Percentiles rank a stretch among this genome's conserved stretches.
Conservation (phyloP, 2,888 invertebrate genomes). For the Nymphalis polychloros region DNA sequence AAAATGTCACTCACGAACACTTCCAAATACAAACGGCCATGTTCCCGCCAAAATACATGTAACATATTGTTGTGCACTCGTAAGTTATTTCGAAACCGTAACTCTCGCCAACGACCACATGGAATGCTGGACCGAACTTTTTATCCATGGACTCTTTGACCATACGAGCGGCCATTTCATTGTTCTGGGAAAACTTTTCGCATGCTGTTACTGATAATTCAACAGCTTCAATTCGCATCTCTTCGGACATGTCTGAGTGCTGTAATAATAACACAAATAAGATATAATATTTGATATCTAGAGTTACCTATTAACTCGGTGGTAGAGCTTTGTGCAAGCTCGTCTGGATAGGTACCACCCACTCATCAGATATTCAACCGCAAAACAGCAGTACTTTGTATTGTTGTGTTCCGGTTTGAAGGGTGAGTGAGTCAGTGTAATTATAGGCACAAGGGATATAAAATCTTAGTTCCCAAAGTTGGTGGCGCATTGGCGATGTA, state of each 20-base stretch:
- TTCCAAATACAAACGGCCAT: constrained; percentile 95
- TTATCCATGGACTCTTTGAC: constrained; percentile 98
- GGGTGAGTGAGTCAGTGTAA: too few species aligned
- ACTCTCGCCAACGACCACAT: constrained; percentile 97
- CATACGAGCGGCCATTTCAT: constrained; percentile 94
- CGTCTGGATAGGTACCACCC: too few species aligned
- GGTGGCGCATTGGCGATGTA: too few species aligned
- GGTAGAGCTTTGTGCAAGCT: too few species aligned
- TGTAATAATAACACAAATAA: constrained; percentile 58
- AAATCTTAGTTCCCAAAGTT: too few species aligned
- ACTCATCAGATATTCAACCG: too few species aligned
- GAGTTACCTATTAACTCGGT: too few species aligned
- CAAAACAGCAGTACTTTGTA: too few species aligned
- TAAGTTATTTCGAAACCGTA: constrained; percentile 96
- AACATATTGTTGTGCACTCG: constrained; percentile 92
- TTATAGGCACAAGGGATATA: too few species aligned
- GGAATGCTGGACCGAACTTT: constrained; percentile 96
- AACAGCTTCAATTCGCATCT: constrained; percentile 94
- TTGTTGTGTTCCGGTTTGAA: too few species aligned
- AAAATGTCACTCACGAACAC: constrained; percentile 81
- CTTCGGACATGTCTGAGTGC: constrained; percentile 96
- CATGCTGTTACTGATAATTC: constrained; percentile 96
- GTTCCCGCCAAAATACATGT: constrained; percentile 96
- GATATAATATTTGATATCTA: too few species aligned
- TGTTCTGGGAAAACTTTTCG: constrained; percentile 93